Percentiles rank a stretch among this genome's conserved stretches.
Conservation (phyloP, 2,888 invertebrate species). For the Sphaerophoria taeniata region DNA sequence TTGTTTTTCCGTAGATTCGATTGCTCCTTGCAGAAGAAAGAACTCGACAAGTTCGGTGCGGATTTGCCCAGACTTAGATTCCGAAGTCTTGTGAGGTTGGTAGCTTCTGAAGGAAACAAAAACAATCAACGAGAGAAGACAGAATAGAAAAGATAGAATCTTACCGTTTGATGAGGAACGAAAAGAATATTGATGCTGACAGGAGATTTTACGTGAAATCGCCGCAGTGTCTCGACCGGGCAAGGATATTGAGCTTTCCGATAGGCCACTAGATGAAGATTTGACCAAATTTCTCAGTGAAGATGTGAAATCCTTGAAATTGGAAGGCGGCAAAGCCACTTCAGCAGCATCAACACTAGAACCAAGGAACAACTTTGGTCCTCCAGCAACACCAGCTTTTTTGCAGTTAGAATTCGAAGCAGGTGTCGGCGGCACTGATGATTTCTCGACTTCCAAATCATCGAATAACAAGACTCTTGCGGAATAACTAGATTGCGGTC, state of each 20-base stretch:
- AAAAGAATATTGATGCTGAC: conserved; percentile 82
- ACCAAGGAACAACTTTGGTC: conserved; percentile 39
- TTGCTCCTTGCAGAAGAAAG: conserved; percentile 84
- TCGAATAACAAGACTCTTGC: conserved; percentile 91
- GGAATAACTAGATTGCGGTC: conserved; percentile 87
- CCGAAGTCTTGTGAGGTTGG: conserved; percentile 94
- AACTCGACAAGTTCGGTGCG: conserved; percentile 93
- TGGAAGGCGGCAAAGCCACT: conserved; percentile 75
- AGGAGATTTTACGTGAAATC: conserved; percentile 81
- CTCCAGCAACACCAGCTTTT: conserved; percentile 18
- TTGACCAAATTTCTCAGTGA: conserved; percentile 79
- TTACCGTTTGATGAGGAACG: conserved; percentile 80
- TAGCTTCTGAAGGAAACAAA: conserved; percentile 79
- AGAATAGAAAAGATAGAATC: not conserved
- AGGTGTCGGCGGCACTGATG: conserved; percentile 40
- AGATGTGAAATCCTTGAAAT: conserved; percentile 77
- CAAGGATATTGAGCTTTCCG: conserved; percentile 81
- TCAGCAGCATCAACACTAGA: conserved; percentile 76
- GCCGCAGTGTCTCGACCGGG: conserved; percentile 80
- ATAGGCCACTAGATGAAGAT: conserved; percentile 81
- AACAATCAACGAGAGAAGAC: not conserved
- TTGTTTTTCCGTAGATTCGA: conserved; percentile 58
- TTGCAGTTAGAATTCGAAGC: conserved; percentile 52
- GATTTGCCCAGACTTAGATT: conserved; percentile 96
- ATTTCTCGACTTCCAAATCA: conserved; percentile 86